A percentile compares a stretch with the other conserved stretches of the same genome.
These are phyloP conservation scores for Craniophora ligustri DNA, from an alignment of 2,888 invertebrate species.

Conservation along the genomic window DNA sequence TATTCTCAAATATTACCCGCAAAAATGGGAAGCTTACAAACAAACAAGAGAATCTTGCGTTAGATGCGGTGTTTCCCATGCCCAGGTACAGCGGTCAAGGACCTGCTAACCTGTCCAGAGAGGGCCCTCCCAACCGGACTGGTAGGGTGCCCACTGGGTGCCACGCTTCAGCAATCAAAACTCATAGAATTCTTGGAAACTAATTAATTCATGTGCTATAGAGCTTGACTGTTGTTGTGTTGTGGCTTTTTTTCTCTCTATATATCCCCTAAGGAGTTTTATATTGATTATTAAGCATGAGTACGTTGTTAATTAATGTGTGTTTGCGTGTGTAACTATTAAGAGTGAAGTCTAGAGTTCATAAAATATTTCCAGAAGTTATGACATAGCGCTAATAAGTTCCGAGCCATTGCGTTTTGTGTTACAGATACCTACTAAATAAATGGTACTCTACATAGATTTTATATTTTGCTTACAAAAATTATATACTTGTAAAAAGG, in stretches of 20 bases:
- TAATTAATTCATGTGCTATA: constrained; percentile 50
- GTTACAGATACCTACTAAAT: too few species aligned
- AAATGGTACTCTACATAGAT: too few species aligned
- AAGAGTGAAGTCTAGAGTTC: too few species aligned
- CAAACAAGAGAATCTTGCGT: constrained; percentile 16
- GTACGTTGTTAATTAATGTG: too few species aligned
- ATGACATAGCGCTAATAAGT: too few species aligned
- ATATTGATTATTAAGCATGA: too few species aligned
- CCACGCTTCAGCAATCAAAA: constrained; percentile 58
- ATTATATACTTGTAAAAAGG: too few species aligned
- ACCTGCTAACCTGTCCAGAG: constrained; percentile 75
- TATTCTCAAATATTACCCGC: constrained; percentile 1
- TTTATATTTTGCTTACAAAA: too few species aligned
- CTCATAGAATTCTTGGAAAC: constrained; percentile 25
- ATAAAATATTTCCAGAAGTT: too few species aligned
- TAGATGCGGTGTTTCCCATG: constrained; percentile 49
- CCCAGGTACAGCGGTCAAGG: constrained; percentile 69
- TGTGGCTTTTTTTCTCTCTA: neutral
- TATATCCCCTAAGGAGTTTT: too few species aligned
- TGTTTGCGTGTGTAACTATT: too few species aligned
- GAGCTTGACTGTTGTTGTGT: constrained; percentile 31
- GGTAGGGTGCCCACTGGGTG: constrained; percentile 65
- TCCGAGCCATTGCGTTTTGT: too few species aligned
- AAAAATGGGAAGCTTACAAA: constrained; percentile 17
- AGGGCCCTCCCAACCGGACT: constrained; percentile 66